Percentiles rank a stretch among this genome's conserved stretches.
Conservation (phyloP, 2,113 vertebrate species). For the Benthochromis sp. region DNA sequence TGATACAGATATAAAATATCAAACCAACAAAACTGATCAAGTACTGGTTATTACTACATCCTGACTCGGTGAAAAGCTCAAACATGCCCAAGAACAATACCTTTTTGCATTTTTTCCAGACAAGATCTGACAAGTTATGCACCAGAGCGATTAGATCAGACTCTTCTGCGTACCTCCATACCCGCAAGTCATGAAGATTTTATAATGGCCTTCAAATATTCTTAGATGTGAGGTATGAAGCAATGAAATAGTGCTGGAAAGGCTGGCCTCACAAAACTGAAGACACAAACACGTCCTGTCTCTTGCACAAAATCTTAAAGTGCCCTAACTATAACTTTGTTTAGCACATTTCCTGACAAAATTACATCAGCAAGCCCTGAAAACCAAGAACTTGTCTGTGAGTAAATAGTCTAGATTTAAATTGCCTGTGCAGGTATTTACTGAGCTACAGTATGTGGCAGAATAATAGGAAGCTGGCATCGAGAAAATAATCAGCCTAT, state of each 20-base stretch:
- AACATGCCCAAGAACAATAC: background rate
- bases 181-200: constrained; percentile 1
- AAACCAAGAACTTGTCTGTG: background rate
- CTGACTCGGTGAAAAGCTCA: background rate
- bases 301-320: background rate
- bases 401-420: background rate
- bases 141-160: constrained; percentile 12
- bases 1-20: background rate
- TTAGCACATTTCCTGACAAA: background rate
- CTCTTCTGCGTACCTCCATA: background rate
- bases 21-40: background rate
- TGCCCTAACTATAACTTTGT: background rate
- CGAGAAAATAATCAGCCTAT: background rate
- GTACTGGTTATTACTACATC: background rate
- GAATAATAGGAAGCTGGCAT: background rate
- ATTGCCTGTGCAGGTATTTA: background rate
- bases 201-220: background rate
- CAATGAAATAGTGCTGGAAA: background rate
- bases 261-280: background rate
- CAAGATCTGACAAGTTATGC: constrained; percentile 15
- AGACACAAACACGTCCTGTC: background rate
- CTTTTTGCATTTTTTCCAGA: background rate
- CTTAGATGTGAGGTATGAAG: background rate
- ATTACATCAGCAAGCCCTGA: background rate
- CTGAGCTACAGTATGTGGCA: background rate